phyloP scores from a whole-genome alignment of 2,113 vertebrate species.

The Nesospiza acunhae region DNA sequence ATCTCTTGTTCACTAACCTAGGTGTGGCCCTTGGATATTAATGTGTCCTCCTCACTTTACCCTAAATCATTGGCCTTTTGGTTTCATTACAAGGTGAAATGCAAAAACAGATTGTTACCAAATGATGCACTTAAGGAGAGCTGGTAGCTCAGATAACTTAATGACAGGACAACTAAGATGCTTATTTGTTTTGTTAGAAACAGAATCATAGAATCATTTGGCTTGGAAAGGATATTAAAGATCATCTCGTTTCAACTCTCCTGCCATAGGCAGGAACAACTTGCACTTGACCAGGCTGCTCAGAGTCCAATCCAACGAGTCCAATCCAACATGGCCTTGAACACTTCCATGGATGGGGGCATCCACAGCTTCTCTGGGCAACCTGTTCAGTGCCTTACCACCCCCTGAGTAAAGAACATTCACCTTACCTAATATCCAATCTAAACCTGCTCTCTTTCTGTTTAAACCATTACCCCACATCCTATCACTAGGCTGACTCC shows the following conservation, averaged over 20 bases:
- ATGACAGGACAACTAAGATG: neutral
- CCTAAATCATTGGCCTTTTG: neutral
- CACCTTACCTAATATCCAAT: neutral
- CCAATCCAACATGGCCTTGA: neutral
- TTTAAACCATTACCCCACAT: neutral
- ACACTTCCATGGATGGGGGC: rapidly evolving
- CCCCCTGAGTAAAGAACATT: neutral
- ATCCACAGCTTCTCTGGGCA: neutral
- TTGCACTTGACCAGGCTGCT: neutral
- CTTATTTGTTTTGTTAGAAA: neutral
- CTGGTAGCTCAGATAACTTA: neutral
- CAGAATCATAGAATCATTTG: neutral
- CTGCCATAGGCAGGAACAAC: neutral
- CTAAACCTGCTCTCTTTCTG: neutral
- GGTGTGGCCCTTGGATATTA: neutral
- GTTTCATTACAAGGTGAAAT: neutral
- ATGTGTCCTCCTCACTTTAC: neutral
- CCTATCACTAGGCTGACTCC: neutral
- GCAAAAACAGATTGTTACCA: neutral
- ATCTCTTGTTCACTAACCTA: neutral
- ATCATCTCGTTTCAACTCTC: neutral
- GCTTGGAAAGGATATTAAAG: neutral
- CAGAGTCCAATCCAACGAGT: neutral
- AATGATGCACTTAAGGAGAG: neutral
- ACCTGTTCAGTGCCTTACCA: neutral